Conservation (phyloP, 2,113 vertebrate genomes). For the Lichenostomus cassidix region DNA sequence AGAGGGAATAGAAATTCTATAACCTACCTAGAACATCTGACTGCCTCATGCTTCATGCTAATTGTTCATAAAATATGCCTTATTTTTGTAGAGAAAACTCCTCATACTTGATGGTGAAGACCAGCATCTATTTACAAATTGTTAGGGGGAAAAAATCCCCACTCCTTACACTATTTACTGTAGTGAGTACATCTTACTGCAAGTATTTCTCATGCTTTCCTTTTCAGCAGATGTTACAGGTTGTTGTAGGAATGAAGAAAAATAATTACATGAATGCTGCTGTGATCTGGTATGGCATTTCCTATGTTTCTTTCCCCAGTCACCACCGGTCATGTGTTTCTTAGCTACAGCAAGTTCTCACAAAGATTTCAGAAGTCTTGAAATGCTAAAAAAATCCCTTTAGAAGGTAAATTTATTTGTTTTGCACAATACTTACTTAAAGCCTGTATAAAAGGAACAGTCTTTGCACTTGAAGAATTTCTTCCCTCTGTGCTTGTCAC, state of each 20-base stretch:
- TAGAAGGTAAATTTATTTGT: neutral
- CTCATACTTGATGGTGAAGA: neutral
- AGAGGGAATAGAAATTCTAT: neutral
- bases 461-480: slow-evolving; percentile 97
- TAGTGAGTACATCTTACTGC: neutral
- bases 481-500: slow-evolving; percentile 91
- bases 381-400: neutral
- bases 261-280: neutral
- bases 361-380: neutral
- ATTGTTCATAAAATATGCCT: neutral
- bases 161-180: neutral
- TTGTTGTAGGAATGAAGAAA: neutral
- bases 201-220: neutral
- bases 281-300: neutral
- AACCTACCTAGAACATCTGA: neutral
- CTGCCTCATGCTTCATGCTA: neutral
- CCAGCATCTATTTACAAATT: neutral
- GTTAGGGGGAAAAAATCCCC: neutral
- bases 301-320: neutral
- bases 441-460: slow-evolving; percentile 93
- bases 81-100: neutral
- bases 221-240: neutral
- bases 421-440: slow-evolving; percentile 82
- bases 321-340: neutral
- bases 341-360: neutral